Conservation (phyloP, 2,888 invertebrate species). For the Anthophora plumipes region DNA sequence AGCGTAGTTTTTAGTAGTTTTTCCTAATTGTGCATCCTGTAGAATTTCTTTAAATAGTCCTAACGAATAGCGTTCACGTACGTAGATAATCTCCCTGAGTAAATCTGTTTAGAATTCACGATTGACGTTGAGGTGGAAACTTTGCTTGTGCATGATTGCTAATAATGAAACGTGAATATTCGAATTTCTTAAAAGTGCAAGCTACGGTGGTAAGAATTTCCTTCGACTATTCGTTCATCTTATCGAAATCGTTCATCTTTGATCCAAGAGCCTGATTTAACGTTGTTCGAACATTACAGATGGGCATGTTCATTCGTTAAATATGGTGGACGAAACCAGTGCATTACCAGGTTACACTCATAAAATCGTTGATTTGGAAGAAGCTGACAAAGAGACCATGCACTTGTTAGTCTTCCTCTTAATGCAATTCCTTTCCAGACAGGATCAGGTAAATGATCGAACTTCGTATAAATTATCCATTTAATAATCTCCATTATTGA, state of each 20-base stretch:
- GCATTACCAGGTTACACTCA: conserved; percentile 92
- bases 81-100: not conserved
- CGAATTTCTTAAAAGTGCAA: conserved; percentile 12
- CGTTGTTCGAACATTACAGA: conserved; percentile 85
- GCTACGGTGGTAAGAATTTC: conserved; percentile 30
- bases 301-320: conserved; percentile 93
- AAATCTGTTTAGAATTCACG: not conserved
- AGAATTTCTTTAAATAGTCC: too few species aligned
- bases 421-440: conserved; percentile 96
- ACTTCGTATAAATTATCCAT: not conserved
- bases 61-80: not conserved
- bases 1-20: not conserved
- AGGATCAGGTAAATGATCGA: conserved; percentile 87
- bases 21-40: too few species aligned
- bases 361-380: conserved; percentile 96
- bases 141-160: conserved; percentile 26
- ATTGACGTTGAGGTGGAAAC: too few species aligned
- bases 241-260: not conserved
- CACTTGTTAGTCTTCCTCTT: conserved; percentile 97
- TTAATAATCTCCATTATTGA: conserved; percentile 5
- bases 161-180: not conserved
- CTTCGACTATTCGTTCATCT: not conserved
- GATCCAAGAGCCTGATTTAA: not conserved
- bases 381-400: conserved; percentile 97
- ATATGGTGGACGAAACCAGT: conserved; percentile 89